These are phyloP conservation scores for Aquatica leii DNA, from an alignment of 2,888 invertebrate genomes.

Conservation along the genomic window DNA sequence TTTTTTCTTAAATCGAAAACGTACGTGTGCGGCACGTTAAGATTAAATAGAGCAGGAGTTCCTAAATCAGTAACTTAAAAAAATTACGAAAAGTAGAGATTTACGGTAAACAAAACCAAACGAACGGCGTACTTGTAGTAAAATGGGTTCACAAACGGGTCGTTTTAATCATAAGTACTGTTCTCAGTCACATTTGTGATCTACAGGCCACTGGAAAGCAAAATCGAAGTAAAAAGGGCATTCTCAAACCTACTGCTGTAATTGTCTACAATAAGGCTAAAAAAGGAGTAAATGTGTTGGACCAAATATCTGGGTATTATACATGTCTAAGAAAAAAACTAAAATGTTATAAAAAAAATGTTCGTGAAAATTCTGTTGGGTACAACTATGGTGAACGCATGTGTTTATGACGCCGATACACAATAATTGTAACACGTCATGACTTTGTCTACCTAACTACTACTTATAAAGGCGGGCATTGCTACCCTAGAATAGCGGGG, in stretches of 20 bases:
- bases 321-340: neutral
- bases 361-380: neutral
- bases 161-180: slow-evolving; percentile 2
- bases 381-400: too few relatives aligned
- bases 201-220: neutral
- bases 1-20: neutral
- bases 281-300: neutral
- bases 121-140: too few relatives aligned
- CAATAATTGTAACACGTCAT: too few relatives aligned
- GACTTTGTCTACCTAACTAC: too few relatives aligned
- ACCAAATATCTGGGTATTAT: neutral
- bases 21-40: neutral
- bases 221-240: neutral
- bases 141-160: neutral
- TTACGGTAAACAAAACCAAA: neutral
- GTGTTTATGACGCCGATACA: too few relatives aligned
- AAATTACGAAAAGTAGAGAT: neutral
- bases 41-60: neutral
- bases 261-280: too few relatives aligned
- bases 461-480: too few relatives aligned
- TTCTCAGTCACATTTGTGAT: too few relatives aligned
- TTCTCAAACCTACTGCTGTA: too few relatives aligned
- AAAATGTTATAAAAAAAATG: neutral
- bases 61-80: neutral
- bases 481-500: too few relatives aligned